A percentile compares a stretch with the other conserved stretches of the same genome.
Evolutionary conservation across 2,113 vertebrate genomes (phyloP).

Genomic region (Epinephelus cyanopodus): DNA sequence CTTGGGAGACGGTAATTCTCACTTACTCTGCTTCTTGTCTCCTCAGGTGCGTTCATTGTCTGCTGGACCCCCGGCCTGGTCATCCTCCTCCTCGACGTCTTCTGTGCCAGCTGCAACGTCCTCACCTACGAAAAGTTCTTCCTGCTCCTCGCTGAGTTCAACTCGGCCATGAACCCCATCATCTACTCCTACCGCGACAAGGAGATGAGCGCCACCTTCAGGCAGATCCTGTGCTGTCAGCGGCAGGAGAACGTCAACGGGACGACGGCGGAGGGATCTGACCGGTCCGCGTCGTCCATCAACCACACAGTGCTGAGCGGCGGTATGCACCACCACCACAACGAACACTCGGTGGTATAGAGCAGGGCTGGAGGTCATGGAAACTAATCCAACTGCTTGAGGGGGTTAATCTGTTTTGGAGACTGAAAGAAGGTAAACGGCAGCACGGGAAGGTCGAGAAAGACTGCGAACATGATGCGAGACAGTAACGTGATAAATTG

Average conservation of each 20-base stretch:
- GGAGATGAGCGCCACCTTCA: constrained; percentile 98
- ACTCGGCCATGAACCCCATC: constrained; percentile 99
- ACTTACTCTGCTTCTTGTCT: constrained; percentile 19
- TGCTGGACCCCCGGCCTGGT: constrained; percentile 99
- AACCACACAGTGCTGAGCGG: constrained; percentile 95
- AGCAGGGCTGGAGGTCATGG: not conserved
- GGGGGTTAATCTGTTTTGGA: constrained; percentile 34
- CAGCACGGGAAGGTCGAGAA: constrained; percentile 8
- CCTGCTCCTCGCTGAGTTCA: constrained; percentile 96
- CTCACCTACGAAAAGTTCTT: constrained; percentile 98
- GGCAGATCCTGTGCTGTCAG: constrained; percentile 98
- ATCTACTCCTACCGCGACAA: constrained; percentile 99
- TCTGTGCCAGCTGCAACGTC: constrained; percentile 92
- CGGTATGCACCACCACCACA: constrained; percentile 73
- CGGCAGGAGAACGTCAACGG: constrained; percentile 91
- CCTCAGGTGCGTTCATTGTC: constrained; percentile 94
- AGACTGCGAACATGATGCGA: constrained; percentile 25
- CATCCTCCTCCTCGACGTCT: constrained; percentile 95
- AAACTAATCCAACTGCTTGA: constrained; percentile 12
- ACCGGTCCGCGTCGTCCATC: constrained; percentile 94
- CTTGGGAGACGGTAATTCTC: too few species aligned
- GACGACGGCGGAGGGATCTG: constrained; percentile 90
- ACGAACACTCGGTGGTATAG: constrained; percentile 96
- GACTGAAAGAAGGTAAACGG: constrained; percentile 37
- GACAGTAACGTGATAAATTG: not conserved